Evolutionary conservation across 1,140 invertebrate species (phyloP).

Genomic region (Patella vulgata): DNA sequence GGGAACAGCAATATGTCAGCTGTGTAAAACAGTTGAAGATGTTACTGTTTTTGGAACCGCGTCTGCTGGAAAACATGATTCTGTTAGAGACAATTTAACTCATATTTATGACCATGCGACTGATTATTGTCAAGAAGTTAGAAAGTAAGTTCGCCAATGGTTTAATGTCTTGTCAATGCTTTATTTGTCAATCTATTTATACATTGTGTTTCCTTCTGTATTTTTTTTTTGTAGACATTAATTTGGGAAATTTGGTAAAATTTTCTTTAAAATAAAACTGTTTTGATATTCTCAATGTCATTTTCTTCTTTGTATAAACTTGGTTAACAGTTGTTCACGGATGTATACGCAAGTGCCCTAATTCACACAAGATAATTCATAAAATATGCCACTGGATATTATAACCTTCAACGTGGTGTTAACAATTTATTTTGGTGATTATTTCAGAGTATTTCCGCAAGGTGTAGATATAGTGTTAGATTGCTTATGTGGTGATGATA

Average conservation of each 20-base stretch:
- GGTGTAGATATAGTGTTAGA: slow-evolving; percentile 90
- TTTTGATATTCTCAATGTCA: background rate
- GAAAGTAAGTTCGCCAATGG: slow-evolving; percentile 78
- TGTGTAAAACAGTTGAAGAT: slow-evolving; percentile 82
- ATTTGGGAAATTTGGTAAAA: too few species aligned
- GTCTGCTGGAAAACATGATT: slow-evolving; percentile 85
- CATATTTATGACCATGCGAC: slow-evolving; percentile 75
- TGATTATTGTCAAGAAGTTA: slow-evolving; percentile 85
- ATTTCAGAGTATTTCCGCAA: slow-evolving; percentile 50
- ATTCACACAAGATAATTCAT: too few species aligned
- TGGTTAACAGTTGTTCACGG: too few species aligned
- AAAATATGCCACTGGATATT: too few species aligned
- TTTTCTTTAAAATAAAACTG: too few species aligned
- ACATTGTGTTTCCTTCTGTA: too few species aligned
- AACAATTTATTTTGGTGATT: background rate
- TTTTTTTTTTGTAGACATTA: too few species aligned
- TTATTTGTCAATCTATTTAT: slow-evolving; percentile 4
- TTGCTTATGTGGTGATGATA: slow-evolving; percentile 89
- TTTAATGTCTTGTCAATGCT: too few species aligned
- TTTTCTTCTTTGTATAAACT: background rate
- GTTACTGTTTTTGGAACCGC: slow-evolving; percentile 87
- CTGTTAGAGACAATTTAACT: slow-evolving; percentile 72
- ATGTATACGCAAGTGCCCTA: too few species aligned
- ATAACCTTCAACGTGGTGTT: too few species aligned
- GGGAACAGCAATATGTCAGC: slow-evolving; percentile 86